Percentiles rank a stretch among this genome's conserved stretches.
These are phyloP conservation scores for Drosophila sucinea DNA, from an alignment of 1,140 invertebrate species.

Conservation along the genomic window DNA sequence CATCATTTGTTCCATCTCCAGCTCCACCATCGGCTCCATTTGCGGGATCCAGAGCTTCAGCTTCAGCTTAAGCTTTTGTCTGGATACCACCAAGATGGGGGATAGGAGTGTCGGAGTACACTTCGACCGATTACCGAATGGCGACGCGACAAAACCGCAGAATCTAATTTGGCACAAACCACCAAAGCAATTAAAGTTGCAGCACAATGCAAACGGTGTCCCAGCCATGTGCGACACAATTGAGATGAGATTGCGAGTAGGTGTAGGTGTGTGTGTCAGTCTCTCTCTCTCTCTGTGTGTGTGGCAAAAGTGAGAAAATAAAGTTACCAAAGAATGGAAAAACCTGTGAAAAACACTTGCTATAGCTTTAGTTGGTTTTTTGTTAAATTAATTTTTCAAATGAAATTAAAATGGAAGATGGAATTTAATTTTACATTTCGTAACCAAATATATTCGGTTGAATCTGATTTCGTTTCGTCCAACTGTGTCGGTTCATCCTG, in stretches of 20 bases:
- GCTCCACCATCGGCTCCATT: no score
- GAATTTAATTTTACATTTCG: constrained; percentile 10
- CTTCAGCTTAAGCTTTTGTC: not conserved
- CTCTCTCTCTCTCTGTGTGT: not conserved
- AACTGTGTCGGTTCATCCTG: constrained; percentile 5
- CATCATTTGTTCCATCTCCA: constrained; percentile 22
- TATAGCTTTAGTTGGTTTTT: not conserved
- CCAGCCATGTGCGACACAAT: constrained; percentile 13
- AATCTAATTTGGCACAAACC: constrained; percentile 81
- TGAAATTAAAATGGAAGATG: constrained; percentile 23
- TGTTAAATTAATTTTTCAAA: not conserved
- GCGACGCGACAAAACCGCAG: constrained; percentile 71
- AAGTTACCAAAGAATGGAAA: constrained; percentile 6
- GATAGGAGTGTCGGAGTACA: not conserved
- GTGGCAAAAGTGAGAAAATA: constrained; percentile 7
- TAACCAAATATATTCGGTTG: constrained; percentile 10
- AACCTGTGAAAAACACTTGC: not conserved
- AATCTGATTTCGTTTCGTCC: not conserved
- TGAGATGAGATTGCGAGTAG: not conserved
- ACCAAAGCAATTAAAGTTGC: constrained; percentile 82
- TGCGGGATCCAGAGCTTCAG: not conserved
- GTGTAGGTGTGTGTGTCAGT: not conserved
- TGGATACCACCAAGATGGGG: constrained; percentile 2
- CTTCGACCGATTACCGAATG: constrained; percentile 47
- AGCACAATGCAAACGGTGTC: constrained; percentile 63